Conservation (phyloP, 2,797 vertebrate species). For the Neosilurus mollespiculum region DNA sequence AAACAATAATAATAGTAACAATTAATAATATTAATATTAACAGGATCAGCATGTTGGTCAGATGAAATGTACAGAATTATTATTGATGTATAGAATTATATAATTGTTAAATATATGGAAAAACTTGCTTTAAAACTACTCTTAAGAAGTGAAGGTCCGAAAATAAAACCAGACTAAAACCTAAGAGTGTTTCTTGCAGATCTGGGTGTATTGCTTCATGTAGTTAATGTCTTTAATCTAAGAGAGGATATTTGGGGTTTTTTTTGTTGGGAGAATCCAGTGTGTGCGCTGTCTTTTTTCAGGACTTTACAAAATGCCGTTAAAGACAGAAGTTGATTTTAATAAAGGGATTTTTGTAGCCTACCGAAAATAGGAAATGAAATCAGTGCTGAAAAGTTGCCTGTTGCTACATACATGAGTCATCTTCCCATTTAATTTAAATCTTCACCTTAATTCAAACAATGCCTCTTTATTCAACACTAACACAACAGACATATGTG, state of each 20-base stretch:
- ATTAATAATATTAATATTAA: no score
- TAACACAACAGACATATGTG: neutral
- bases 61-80: neutral
- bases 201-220: no score
- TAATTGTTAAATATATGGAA: neutral
- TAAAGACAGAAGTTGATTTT: slow-evolving; percentile 7
- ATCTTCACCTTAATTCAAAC: neutral
- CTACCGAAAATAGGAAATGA: slow-evolving; percentile 34
- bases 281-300: neutral
- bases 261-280: slow-evolving; percentile 2
- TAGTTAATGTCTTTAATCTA: neutral
- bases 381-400: neutral
- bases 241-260: neutral
- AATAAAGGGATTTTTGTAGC: slow-evolving; percentile 11
- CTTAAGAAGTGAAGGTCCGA: neutral
- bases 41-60: neutral
- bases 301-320: neutral
- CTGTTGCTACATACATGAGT: slow-evolving; percentile 19
- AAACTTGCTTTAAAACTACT: neutral
- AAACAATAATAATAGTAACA: neutral
- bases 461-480: neutral
- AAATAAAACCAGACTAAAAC: neutral
- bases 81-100: neutral
- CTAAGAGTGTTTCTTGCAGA: neutral
- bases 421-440: neutral